Evolutionary conservation across 2,113 vertebrate genomes (phyloP).

Genomic region (Thalassoma bifasciatum): DNA sequence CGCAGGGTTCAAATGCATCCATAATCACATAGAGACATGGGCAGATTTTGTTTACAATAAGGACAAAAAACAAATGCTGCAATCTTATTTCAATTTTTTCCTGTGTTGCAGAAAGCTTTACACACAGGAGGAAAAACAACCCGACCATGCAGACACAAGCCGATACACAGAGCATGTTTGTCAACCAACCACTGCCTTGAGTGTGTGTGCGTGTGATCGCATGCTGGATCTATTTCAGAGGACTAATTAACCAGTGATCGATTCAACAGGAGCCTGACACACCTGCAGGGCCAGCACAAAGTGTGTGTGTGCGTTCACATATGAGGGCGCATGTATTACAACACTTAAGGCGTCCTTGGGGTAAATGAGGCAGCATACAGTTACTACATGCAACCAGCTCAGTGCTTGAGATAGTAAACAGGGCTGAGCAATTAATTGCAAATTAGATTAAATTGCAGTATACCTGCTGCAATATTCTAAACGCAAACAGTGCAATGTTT

Average conservation of each 20-base stretch:
- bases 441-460: no score
- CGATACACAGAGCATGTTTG: not conserved
- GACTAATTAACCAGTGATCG: slow-evolving; percentile 66
- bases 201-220: slow-evolving; percentile 33
- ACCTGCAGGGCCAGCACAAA: slow-evolving; percentile 40
- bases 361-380: slow-evolving; percentile 4
- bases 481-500: no score
- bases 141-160: not conserved
- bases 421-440: no score
- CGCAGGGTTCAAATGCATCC: not conserved
- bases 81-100: not conserved
- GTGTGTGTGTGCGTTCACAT: not conserved
- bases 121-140: not conserved
- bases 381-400: not conserved
- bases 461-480: no score
- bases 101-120: not conserved
- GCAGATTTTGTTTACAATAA: slow-evolving; percentile 9
- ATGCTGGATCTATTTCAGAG: slow-evolving; percentile 45
- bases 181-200: slow-evolving; percentile 16
- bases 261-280: slow-evolving; percentile 50
- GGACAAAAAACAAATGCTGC: not conserved
- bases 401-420: not conserved
- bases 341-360: not conserved
- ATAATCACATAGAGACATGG: not conserved
- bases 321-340: slow-evolving; percentile 21